Base-by-base conservation (phyloP, 2,113 vertebrate species). In the Rattus rattus region DNA sequence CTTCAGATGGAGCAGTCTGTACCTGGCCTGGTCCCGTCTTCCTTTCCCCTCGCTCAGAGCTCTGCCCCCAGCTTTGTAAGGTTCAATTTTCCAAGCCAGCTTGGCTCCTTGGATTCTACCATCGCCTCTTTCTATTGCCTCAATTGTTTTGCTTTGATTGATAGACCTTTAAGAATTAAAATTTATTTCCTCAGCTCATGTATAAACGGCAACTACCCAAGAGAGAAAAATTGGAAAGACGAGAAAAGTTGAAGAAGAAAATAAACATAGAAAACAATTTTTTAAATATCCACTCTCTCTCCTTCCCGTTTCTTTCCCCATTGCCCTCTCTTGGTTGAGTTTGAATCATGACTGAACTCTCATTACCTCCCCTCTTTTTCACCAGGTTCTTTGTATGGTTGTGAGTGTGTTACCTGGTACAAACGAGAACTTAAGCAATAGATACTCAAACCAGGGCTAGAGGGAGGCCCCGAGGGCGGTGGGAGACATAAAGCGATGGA, bases 171-270 rank as follows among this genome's bases (percentile, higher is more conserved):
- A 88, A 90, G 69, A 47, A 63, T 33, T 90, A 0, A 56, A 47
- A 16, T 8, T 43, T 73, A 49, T 72, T 7, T 52, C 5, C 22
- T 88, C 5, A 63, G 61, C 28, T 36, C 36, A 69, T 86, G 49
- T 61, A 87, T 2, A 80, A 88, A 5, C 92, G 85, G 80, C 7
- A 85, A 86, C 28, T 56, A 36, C 2, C 59, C 13, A 63, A 43
- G 19, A 52, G 43, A 75, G 52, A 89, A 92, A 88, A 54, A 39
- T 59, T 33, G 13, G 17, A 75, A 97, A 97, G 86, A 86, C 30
- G 24, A 81, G 36, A 81, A 92, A 92, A 84, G 17, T 88, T 49
- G 39, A 83, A 80, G 22, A 83, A 63, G 81, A 85, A 85, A 65
- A 85, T 30, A 28, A 85, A 19, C 52, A 63, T 47, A 65, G 81